These are phyloP conservation scores for Conopomorpha cramerella DNA, from an alignment of 1,140 invertebrate genomes.

Conservation along the genomic window DNA sequence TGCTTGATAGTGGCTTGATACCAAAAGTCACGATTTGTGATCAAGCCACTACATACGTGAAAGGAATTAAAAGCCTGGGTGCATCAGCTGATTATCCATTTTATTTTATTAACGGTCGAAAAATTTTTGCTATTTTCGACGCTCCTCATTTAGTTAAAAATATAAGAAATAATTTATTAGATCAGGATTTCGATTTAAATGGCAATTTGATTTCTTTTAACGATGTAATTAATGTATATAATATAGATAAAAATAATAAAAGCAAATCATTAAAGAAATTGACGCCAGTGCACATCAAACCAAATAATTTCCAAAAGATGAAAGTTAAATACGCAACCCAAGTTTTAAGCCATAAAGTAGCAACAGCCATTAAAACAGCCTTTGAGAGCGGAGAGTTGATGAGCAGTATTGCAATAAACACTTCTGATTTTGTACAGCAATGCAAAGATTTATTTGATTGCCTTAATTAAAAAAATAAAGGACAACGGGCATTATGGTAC, in stretches of 20 bases:
- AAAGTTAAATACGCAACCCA: slow-evolving; percentile 17
- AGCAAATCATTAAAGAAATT: slow-evolving; percentile 12
- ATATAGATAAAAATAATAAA: slow-evolving; percentile 10
- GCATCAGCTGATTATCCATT: slow-evolving; percentile 5
- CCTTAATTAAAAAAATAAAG: no score
- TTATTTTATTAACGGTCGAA: slow-evolving; percentile 6
- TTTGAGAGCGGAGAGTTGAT: slow-evolving; percentile 10
- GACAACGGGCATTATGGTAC: no score
- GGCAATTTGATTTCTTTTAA: slow-evolving; percentile 6
- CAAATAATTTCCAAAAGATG: slow-evolving; percentile 23
- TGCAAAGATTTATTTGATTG: slow-evolving; percentile 16
- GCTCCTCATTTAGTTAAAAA: slow-evolving; percentile 9
- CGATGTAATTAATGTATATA: slow-evolving; percentile 5
- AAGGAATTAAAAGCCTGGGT: slow-evolving; percentile 4
- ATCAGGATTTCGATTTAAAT: slow-evolving; percentile 4
- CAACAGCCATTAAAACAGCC: slow-evolving; percentile 13
- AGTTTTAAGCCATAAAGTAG: slow-evolving; percentile 16
- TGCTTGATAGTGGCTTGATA: slow-evolving; percentile 3
- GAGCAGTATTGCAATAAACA: slow-evolving; percentile 7
- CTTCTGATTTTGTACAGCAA: slow-evolving; percentile 10
- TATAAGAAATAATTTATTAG: slow-evolving; percentile 7
- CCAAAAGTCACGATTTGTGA: slow-evolving; percentile 7
- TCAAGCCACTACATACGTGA: slow-evolving; percentile 5
- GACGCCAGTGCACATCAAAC: slow-evolving; percentile 16
- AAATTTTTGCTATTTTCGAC: slow-evolving; percentile 7